Evolutionary conservation across 2,113 vertebrate genomes (phyloP).

Genomic region (Halichoeres trimaculatus): DNA sequence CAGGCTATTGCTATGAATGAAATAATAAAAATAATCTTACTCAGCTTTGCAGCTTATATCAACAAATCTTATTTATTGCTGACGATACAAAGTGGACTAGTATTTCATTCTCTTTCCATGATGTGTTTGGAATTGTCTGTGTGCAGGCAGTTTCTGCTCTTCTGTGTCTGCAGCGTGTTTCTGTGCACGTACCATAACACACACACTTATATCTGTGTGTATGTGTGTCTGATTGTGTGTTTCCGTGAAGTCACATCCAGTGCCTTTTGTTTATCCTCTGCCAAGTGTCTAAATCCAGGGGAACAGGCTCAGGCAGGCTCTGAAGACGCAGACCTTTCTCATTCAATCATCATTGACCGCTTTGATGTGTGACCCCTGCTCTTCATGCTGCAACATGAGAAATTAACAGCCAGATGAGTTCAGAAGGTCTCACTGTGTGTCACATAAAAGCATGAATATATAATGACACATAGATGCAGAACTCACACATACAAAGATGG

Average conservation of each 20-base stretch:
- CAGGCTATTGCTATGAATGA: slow-evolving; percentile 30
- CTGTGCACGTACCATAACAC: background rate
- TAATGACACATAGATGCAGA: background rate
- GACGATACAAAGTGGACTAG: background rate
- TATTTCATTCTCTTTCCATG: slow-evolving; percentile 1
- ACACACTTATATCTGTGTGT: slow-evolving; percentile 4
- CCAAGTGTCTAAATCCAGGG: slow-evolving; percentile 70
- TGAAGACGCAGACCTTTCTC: slow-evolving; percentile 52
- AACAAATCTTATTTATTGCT: slow-evolving; percentile 9
- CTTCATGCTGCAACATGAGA: slow-evolving; percentile 51
- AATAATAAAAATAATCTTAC: background rate
- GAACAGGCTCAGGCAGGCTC: slow-evolving; percentile 75
- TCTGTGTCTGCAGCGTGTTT: background rate
- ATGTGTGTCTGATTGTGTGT: slow-evolving; percentile 27
- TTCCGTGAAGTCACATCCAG: slow-evolving; percentile 41
- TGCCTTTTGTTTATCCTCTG: slow-evolving; percentile 57
- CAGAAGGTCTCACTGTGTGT: slow-evolving; percentile 25
- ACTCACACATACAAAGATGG: slow-evolving; percentile 15
- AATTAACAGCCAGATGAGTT: slow-evolving; percentile 51
- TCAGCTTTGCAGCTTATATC: slow-evolving; percentile 16
- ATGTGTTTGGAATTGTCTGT: slow-evolving; percentile 1
- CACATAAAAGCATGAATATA: slow-evolving; percentile 6
- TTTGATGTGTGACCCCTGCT: slow-evolving; percentile 78
- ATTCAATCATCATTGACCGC: slow-evolving; percentile 69
- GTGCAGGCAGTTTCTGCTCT: background rate